Percentiles rank a stretch among this genome's conserved stretches.
Conservation (phyloP, 2,888 invertebrate species). For the Plusia festucae region DNA sequence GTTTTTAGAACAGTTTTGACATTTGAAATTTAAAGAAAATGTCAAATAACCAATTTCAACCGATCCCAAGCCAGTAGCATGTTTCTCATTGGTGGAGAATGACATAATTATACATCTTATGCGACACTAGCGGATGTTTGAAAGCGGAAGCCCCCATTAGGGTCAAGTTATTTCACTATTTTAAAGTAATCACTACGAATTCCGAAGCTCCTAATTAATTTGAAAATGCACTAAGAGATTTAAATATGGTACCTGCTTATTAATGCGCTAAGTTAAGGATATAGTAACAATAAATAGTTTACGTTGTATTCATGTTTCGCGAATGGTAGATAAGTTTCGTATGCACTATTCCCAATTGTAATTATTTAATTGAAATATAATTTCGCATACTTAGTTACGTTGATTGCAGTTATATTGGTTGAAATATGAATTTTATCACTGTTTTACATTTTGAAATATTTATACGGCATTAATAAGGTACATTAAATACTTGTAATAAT, state of each 20-base stretch:
- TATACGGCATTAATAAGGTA: constrained; percentile 89
- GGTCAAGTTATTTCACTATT: constrained; percentile 43
- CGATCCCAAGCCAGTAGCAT: too few relatives aligned
- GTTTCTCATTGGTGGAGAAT: too few relatives aligned
- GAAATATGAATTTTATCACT: constrained; percentile 89
- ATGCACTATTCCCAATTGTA: constrained; percentile 62
- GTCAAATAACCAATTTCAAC: too few relatives aligned
- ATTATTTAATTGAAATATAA: constrained; percentile 79
- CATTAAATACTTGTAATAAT: constrained; percentile 89
- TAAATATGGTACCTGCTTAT: constrained; percentile 83
- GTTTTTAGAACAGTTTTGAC: too few relatives aligned
- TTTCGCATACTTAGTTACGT: constrained; percentile 81
- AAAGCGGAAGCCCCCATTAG: constrained; percentile 31
- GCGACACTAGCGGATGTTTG: too few relatives aligned
- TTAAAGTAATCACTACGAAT: constrained; percentile 40
- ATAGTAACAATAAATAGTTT: constrained; percentile 66
- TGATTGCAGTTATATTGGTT: constrained; percentile 86
- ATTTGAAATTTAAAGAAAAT: too few relatives aligned
- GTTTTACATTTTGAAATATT: constrained; percentile 90
- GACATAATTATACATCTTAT: too few relatives aligned
- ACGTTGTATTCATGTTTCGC: constrained; percentile 66
- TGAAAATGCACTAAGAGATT: constrained; percentile 71
- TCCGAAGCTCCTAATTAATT: constrained; percentile 47
- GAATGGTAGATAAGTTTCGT: constrained; percentile 56
- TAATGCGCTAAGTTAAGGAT: constrained; percentile 71